Evolutionary conservation across 2,113 vertebrate genomes (phyloP).

Genomic region (Sylvilagus bachmani): DNA sequence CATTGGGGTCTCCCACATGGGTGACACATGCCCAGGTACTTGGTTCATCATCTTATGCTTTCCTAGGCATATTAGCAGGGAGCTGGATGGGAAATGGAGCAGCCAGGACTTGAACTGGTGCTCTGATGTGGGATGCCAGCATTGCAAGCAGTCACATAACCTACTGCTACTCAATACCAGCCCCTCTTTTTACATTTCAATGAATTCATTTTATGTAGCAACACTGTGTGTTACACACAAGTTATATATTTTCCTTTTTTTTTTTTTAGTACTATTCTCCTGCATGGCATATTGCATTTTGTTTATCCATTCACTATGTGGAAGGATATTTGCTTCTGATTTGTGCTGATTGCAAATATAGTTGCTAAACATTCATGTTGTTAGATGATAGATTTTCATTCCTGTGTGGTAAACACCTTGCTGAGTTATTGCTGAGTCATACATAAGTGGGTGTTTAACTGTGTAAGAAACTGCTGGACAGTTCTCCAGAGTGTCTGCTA

Average conservation of each 20-base stretch:
- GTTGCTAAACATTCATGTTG: neutral
- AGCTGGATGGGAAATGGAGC: too few relatives aligned
- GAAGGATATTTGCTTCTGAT: constrained; percentile 2
- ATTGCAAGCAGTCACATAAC: too few relatives aligned
- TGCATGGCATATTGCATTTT: neutral
- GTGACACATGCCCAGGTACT: too few relatives aligned
- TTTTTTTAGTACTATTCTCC: neutral
- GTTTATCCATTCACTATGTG: neutral
- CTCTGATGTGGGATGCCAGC: too few relatives aligned
- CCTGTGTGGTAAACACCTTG: neutral
- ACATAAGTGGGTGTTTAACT: neutral
- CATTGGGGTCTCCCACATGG: too few relatives aligned
- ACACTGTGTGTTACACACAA: neutral
- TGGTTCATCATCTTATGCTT: too few relatives aligned
- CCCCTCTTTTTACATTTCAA: neutral
- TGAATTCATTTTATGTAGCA: neutral
- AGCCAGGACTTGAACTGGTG: too few relatives aligned
- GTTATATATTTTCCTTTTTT: neutral
- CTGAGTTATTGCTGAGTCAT: neutral
- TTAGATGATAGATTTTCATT: neutral
- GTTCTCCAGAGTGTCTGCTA: neutral
- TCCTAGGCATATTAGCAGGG: too few relatives aligned
- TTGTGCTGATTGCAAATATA: neutral
- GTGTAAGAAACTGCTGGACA: neutral
- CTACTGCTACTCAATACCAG: too few relatives aligned